phyloP scores from a whole-genome alignment of 2,797 vertebrate species.

The Rhinella marina region DNA sequence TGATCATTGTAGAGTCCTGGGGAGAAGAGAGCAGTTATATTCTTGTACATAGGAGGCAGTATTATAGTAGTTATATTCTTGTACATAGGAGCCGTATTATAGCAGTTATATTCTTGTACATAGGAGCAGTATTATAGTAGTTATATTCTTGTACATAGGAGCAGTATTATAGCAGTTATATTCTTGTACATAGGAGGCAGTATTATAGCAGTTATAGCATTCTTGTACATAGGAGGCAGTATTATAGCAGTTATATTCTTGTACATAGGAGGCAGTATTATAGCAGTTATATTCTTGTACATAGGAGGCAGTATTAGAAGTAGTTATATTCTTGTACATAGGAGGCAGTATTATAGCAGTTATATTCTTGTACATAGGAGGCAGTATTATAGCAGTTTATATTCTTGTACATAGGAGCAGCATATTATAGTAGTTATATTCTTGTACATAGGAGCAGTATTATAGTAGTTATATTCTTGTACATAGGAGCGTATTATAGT shows the following conservation, averaged over 20 bases:
- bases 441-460: slow-evolving; percentile 1
- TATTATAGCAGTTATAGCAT: slow-evolving; percentile 23
- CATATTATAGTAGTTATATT: slow-evolving; percentile 13
- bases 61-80: slow-evolving; percentile 17
- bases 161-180: slow-evolving; percentile 10
- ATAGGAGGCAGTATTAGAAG: slow-evolving; percentile 1
- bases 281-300: not conserved
- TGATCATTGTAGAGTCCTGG: slow-evolving; percentile 83
- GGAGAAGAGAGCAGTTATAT: not conserved
- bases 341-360: slow-evolving; percentile 4
- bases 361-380: slow-evolving; percentile 5
- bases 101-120: slow-evolving; percentile 15
- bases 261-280: slow-evolving; percentile 2
- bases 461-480: slow-evolving; percentile 11
- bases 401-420: not conserved
- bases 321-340: slow-evolving; percentile 10
- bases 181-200: slow-evolving; percentile 4
- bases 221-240: not conserved
- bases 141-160: slow-evolving; percentile 7
- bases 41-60: not conserved
- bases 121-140: not conserved
- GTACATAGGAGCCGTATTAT: not conserved
- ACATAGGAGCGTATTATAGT: slow-evolving; percentile 3
- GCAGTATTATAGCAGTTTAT: slow-evolving; percentile 16
- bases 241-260: slow-evolving; percentile 11